Evolutionary conservation across 2,888 invertebrate genomes (phyloP).

Genomic region (Eupithecia vulgata): DNA sequence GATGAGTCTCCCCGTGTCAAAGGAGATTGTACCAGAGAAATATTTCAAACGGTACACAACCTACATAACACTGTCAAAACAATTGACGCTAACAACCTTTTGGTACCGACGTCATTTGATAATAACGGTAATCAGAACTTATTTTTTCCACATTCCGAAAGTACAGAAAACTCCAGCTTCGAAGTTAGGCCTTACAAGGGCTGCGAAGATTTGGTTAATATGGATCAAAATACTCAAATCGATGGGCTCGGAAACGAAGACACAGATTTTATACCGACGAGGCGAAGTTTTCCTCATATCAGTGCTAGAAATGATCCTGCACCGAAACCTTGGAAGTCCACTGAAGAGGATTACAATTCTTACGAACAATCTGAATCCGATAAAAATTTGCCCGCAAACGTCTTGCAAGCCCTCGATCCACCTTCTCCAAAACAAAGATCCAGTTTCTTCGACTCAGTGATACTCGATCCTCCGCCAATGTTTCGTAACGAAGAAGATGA

Average conservation of each 20-base stretch:
- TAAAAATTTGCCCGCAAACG: constrained; percentile 54
- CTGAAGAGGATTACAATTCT: constrained; percentile 67
- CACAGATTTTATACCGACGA: constrained; percentile 73
- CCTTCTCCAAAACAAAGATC: constrained; percentile 68
- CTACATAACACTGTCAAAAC: constrained; percentile 45
- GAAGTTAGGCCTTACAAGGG: constrained; percentile 84
- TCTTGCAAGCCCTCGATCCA: constrained; percentile 69
- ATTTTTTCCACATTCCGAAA: constrained; percentile 84
- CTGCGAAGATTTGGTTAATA: constrained; percentile 87
- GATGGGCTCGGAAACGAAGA: constrained; percentile 66
- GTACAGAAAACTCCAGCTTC: constrained; percentile 84
- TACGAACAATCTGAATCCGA: constrained; percentile 53
- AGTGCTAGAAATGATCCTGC: constrained; percentile 75
- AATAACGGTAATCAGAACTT: constrained; percentile 33
- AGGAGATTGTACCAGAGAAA: constrained; percentile 74
- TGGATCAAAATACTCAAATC: constrained; percentile 85
- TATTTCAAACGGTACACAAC: constrained; percentile 63
- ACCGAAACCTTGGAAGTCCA: constrained; percentile 76
- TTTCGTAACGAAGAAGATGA: constrained; percentile 80
- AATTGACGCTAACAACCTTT: constrained; percentile 40
- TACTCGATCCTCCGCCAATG: constrained; percentile 85
- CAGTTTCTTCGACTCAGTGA: constrained; percentile 66
- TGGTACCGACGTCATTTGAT: constrained; percentile 45
- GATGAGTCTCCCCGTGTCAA: constrained; percentile 55
- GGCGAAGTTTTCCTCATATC: constrained; percentile 88